Base-by-base conservation (phyloP, 2,797 vertebrate genomes). In the Sebastes glaucus region DNA sequence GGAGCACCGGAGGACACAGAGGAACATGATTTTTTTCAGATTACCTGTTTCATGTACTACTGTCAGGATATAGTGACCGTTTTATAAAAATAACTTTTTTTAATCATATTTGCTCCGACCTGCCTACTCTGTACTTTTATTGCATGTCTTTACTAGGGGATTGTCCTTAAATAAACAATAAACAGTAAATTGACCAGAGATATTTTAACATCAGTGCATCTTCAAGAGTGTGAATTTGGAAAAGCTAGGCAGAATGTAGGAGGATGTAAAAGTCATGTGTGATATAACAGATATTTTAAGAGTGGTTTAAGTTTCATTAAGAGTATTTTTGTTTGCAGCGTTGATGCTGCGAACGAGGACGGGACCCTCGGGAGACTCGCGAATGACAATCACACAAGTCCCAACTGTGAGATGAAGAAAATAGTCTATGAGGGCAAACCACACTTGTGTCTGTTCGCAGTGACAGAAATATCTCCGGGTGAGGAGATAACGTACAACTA, bases 401-500 rank as follows among this genome's bases (percentile, higher is more conserved):
- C 89, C 55, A 91, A 89, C 79, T 91, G 91, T 42, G 33, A 73
- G 70, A 83, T 91, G 33, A 92, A 32, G 82, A 87, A 32, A 63
- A 53, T 89, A 0, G 55, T 73, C 16, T 78, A 0, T 38, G 35
- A 87, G 8, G 86, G 78, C 42, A 85, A 61, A 46, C 86, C 90
- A 71, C 91, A 88, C 69, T 56, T 90, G 63, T 92, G 90, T 25
- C 83, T 90, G 11, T 89, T 88, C 64, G 84, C 89, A 4, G 18
- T 76, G 72, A 90, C 33, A 35, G 25, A 80, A 42, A 91, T 90
- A 53, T 69, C 53, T 27, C 16, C 81, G 11, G 88, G 69, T 27
- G 62, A 85, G 62, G 88, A 92, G 80, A 83, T 90, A 67, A 92
- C 87, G 1, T 91, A 55, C 57, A 69, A 64, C 72, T 90, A 91